These are phyloP conservation scores for Ceratina japonica DNA, from an alignment of 1,140 invertebrate species.

Conservation along the genomic window DNA sequence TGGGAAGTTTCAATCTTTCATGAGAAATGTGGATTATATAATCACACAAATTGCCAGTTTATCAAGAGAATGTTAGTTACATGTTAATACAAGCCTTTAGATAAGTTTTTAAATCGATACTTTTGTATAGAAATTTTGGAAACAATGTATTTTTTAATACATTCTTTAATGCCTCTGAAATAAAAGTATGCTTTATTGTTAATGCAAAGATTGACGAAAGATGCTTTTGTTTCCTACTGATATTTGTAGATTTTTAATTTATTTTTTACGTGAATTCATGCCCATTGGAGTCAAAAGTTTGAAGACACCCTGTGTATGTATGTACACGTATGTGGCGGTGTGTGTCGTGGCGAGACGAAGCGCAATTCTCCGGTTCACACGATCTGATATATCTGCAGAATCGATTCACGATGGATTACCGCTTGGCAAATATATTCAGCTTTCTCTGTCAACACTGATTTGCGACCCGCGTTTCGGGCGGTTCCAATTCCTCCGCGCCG, in stretches of 20 bases:
- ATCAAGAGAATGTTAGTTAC: too few species aligned
- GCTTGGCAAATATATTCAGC: constrained; percentile 15
- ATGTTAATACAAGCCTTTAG: too few species aligned
- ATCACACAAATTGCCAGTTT: constrained; percentile 56
- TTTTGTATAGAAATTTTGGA: not conserved
- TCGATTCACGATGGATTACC: constrained; percentile 45
- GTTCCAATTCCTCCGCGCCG: constrained; percentile 7
- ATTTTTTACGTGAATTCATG: too few species aligned
- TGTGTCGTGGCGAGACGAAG: constrained; percentile 31
- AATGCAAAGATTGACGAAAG: too few species aligned
- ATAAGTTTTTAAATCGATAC: constrained; percentile 41
- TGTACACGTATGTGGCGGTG: not conserved
- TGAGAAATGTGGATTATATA: constrained; percentile 63
- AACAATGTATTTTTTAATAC: too few species aligned
- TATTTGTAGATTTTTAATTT: too few species aligned
- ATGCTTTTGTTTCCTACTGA: too few species aligned
- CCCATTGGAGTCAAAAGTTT: not conserved
- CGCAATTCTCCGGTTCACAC: constrained; percentile 44
- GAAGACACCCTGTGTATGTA: not conserved
- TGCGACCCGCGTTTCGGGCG: constrained; percentile 16
- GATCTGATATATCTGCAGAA: constrained; percentile 32
- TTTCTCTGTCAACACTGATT: constrained; percentile 43
- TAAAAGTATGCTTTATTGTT: too few species aligned
- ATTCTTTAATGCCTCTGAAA: too few species aligned
- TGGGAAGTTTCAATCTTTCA: constrained; percentile 24